phyloP scores from a whole-genome alignment of 2,797 vertebrate species.

The Mus minutoides region DNA sequence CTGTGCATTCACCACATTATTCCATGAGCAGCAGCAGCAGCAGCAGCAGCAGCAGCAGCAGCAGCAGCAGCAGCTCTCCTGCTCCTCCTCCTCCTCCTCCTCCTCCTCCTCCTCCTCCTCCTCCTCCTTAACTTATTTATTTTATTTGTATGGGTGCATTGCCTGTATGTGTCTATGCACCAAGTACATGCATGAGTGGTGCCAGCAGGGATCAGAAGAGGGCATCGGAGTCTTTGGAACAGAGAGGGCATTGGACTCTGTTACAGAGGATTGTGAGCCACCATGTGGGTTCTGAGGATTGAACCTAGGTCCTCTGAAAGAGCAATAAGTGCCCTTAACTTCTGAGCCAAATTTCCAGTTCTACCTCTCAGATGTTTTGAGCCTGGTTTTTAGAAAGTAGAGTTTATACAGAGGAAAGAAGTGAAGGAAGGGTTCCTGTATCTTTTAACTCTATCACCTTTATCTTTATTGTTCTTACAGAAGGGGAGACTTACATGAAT shows the following conservation, averaged over 20 bases:
- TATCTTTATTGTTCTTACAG: not conserved
- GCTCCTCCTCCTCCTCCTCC: too few species aligned
- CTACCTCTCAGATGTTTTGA: not conserved
- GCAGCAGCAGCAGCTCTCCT: too few species aligned
- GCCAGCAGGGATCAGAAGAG: not conserved
- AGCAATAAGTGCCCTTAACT: not conserved
- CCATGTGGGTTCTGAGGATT: not conserved
- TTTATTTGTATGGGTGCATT: not conserved
- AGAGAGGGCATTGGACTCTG: not conserved
- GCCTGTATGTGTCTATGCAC: not conserved
- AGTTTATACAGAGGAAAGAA: not conserved
- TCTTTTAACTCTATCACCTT: not conserved
- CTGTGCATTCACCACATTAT: not conserved
- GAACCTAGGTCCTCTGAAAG: not conserved
- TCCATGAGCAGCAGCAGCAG: not conserved
- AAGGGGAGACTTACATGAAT: not conserved
- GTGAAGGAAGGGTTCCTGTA: not conserved
- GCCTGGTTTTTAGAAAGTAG: not conserved
- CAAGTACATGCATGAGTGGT: not conserved
- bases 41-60: too few species aligned
- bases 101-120: too few species aligned
- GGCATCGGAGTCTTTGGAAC: not conserved
- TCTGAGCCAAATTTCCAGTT: not conserved
- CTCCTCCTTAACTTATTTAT: too few species aligned
- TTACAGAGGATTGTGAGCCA: not conserved